phyloP scores from a whole-genome alignment of 2,113 vertebrate genomes.

The Bujurquina vittata region DNA sequence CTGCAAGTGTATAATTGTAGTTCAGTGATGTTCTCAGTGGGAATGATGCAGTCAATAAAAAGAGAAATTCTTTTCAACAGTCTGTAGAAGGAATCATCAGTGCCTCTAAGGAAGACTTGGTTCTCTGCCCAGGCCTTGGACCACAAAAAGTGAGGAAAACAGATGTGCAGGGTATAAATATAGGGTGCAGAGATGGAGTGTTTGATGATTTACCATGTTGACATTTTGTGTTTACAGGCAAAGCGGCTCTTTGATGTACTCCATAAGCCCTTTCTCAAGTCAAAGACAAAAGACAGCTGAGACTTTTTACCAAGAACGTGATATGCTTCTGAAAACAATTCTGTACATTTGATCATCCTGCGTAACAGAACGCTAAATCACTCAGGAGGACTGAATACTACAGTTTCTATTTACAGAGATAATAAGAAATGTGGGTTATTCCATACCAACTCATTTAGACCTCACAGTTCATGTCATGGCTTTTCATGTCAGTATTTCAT shows the following conservation, averaged over 20 bases:
- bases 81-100: conserved; percentile 80
- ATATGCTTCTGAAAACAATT: not conserved
- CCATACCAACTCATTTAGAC: not conserved
- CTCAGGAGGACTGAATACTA: not conserved
- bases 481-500: not conserved
- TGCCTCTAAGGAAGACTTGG: conserved; percentile 81
- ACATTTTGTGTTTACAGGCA: conserved; percentile 68
- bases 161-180: not conserved
- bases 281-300: conserved; percentile 70
- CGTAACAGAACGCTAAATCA: not conserved
- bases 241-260: conserved; percentile 73
- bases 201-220: not conserved
- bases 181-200: not conserved
- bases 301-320: not conserved
- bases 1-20: not conserved
- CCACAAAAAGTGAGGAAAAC: conserved; percentile 79
- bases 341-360: not conserved
- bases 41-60: not conserved
- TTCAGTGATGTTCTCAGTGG: not conserved
- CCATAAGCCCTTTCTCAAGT: conserved; percentile 79
- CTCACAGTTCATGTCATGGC: not conserved
- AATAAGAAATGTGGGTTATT: not conserved
- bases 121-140: conserved; percentile 83
- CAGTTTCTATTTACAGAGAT: not conserved
- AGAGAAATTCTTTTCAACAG: conserved; percentile 51